These are phyloP conservation scores for Nymphicus hollandicus DNA, from an alignment of 2,113 vertebrate species.

Conservation along the genomic window DNA sequence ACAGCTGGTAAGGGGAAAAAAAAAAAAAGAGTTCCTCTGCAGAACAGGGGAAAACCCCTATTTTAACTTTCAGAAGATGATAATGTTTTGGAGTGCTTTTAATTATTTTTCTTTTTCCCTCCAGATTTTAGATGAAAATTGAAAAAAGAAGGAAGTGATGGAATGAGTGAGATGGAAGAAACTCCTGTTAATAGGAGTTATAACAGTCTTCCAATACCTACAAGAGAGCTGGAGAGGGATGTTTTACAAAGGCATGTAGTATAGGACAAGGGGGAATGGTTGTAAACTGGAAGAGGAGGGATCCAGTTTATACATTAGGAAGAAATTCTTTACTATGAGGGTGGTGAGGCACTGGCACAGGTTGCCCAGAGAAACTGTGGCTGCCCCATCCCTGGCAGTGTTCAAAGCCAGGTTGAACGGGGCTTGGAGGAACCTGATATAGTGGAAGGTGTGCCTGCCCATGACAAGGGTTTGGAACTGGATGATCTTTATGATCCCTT, in stretches of 20 bases:
- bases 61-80: neutral
- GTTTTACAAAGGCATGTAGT: neutral
- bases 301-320: neutral
- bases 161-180: neutral
- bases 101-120: neutral
- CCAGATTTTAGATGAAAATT: neutral
- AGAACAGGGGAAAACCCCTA: accelerated
- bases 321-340: neutral
- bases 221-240: neutral
- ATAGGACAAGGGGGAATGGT: neutral
- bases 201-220: neutral
- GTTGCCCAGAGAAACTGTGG: neutral
- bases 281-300: neutral
- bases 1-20: neutral
- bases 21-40: neutral
- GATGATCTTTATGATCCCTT: neutral
- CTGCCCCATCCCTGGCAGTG: neutral
- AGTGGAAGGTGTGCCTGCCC: neutral
- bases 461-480: neutral
- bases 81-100: neutral
- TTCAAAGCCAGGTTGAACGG: neutral
- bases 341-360: neutral
- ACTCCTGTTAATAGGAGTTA: neutral
- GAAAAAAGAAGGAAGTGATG: neutral
- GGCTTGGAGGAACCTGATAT: neutral